A percentile compares a stretch with the other conserved stretches of the same genome.
phyloP scores from a whole-genome alignment of 1,140 invertebrate species.

The Cydia splendana region DNA sequence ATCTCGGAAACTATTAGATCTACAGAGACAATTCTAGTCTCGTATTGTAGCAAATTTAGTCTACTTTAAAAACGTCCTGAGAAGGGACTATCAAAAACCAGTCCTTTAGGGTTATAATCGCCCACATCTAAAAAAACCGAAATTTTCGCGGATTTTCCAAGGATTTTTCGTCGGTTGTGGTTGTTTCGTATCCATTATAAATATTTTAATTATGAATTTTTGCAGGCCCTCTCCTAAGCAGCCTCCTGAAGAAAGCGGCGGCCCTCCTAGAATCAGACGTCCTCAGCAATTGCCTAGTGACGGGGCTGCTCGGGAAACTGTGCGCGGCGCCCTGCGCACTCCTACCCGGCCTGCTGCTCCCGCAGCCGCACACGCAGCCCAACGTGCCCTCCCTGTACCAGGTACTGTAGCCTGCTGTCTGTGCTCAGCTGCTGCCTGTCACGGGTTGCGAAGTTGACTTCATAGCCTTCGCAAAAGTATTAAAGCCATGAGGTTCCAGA shows the following conservation, averaged over 20 bases:
- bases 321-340: conserved; percentile 94
- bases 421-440: neutral
- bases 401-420: neutral
- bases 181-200: too few species aligned
- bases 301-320: conserved; percentile 91
- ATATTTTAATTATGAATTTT: conserved; percentile 20
- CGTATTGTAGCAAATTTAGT: too few species aligned
- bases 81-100: too few species aligned
- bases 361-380: conserved; percentile 90
- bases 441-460: neutral
- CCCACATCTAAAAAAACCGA: too few species aligned
- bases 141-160: too few species aligned
- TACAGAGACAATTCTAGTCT: too few species aligned
- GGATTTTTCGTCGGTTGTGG: too few species aligned
- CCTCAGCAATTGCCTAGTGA: conserved; percentile 93
- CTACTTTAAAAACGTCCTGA: too few species aligned
- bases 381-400: conserved; percentile 94
- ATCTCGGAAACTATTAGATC: too few species aligned
- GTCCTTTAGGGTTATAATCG: too few species aligned
- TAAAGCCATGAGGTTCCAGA: too few species aligned
- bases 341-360: conserved; percentile 92
- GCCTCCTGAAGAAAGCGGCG: conserved; percentile 90
- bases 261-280: conserved; percentile 92
- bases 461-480: too few species aligned
- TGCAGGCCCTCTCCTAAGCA: conserved; percentile 91